These are phyloP conservation scores for Ptychochromis oligacanthus DNA, from an alignment of 2,113 vertebrate species.

Conservation along the genomic window DNA sequence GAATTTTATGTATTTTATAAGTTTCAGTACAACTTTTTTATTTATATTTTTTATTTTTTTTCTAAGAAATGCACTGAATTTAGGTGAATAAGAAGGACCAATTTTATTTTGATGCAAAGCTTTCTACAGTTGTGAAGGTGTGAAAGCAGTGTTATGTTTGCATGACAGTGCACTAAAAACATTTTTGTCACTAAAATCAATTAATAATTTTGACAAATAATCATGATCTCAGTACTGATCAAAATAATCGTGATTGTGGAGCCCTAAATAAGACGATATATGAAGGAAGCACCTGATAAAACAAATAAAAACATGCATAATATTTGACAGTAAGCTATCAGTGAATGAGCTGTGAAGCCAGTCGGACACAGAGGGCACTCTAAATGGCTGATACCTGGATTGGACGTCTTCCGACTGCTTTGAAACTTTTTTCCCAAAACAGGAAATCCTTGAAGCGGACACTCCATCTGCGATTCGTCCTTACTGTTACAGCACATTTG, in stretches of 20 bases:
- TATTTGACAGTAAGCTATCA: no score
- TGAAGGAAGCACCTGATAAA: neutral
- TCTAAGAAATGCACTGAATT: accelerated
- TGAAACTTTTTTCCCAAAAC: neutral
- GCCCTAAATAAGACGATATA: neutral
- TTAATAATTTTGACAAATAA: neutral
- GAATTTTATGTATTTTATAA: neutral
- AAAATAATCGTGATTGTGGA: neutral
- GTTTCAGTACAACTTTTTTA: neutral
- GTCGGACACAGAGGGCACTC: neutral
- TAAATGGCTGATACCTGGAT: no score
- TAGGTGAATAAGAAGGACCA: neutral
- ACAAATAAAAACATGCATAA: neutral
- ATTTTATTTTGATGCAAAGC: neutral
- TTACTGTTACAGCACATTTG: neutral
- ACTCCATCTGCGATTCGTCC: neutral
- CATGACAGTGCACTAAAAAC: no score
- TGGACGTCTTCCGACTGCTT: neutral
- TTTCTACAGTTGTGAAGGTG: no score
- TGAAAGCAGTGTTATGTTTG: no score
- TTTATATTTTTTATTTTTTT: neutral
- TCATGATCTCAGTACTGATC: no score
- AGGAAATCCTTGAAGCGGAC: no score
- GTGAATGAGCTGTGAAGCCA: no score
- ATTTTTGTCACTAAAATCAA: neutral